Evolutionary conservation across 2,888 invertebrate species (phyloP).

Genomic region (Philereme vetulata): DNA sequence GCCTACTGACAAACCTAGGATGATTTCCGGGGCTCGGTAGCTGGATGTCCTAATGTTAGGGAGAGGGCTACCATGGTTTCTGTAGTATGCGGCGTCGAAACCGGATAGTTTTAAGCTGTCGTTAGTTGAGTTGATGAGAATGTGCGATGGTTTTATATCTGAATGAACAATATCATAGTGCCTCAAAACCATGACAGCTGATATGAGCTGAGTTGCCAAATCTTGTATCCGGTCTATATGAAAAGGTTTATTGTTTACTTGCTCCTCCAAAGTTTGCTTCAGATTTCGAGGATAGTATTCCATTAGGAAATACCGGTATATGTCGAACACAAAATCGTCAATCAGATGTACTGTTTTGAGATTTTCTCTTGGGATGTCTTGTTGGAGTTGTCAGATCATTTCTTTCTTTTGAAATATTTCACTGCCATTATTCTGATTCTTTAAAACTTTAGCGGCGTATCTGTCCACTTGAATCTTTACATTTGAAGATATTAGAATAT

Average conservation of each 20-base stretch:
- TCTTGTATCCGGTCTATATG: slow-evolving; percentile 53
- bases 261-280: slow-evolving; percentile 42
- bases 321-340: slow-evolving; percentile 41
- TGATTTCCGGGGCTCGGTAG: slow-evolving; percentile 66
- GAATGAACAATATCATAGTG: slow-evolving; percentile 58
- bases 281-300: slow-evolving; percentile 63
- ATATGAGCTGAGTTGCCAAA: slow-evolving; percentile 56
- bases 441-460: slow-evolving; percentile 53
- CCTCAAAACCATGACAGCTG: slow-evolving; percentile 55
- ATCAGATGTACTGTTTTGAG: slow-evolving; percentile 45
- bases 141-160: slow-evolving; percentile 67
- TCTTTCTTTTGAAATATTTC: slow-evolving; percentile 35
- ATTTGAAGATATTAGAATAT: slow-evolving; percentile 55
- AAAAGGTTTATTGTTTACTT: slow-evolving; percentile 40
- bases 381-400: slow-evolving; percentile 49
- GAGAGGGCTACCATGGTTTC: slow-evolving; percentile 4
- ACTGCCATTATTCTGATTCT: slow-evolving; percentile 28
- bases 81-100: slow-evolving; percentile 55
- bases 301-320: slow-evolving; percentile 54
- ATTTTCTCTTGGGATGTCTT: slow-evolving; percentile 43
- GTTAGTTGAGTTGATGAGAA: slow-evolving; percentile 51
- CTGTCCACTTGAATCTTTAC: slow-evolving; percentile 39
- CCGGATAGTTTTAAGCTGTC: slow-evolving; percentile 60
- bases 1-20: slow-evolving; percentile 55
- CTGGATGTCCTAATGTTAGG: slow-evolving; percentile 47